Evolutionary conservation across 2,888 invertebrate species (phyloP), one percentile per base, ranked within the genome.

Genomic region (Microchrysa polita): DNA sequence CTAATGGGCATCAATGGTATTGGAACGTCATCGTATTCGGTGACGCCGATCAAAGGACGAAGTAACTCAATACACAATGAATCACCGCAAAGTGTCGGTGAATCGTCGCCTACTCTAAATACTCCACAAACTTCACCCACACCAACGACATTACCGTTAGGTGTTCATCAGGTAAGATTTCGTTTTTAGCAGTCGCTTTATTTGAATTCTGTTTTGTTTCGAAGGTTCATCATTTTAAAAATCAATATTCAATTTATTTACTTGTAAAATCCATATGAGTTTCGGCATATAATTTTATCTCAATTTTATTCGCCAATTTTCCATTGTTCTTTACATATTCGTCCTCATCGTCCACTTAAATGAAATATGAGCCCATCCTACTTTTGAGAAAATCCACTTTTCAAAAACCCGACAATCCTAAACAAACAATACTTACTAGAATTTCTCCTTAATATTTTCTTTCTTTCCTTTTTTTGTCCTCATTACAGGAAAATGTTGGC

Each of bases 401-500:
- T 52, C 1, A 10, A 67, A 22, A 20, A 10, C 16, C 16, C 48
- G 12, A 5, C 12, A n/a, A 48, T 48, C 16, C 16, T n/a, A 48
- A 48, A 48, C 12, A 48, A n/a, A n/a, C 48, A 48, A 48, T 12
- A 12, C 14, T 48, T 48, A 12, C 12, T 12, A n/a, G 12, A 12
- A 48, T n/a, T 48, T 48, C 10, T 48, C 48, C 12, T 48, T 48
- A 12, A 53, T 23, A 22, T 73, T 53, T 75, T 27, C 55, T 72
- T n/a, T n/a, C n/a, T n/a, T n/a, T n/a, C n/a, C n/a, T n/a, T n/a
- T n/a, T n/a, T n/a, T n/a, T n/a, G n/a, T n/a, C n/a, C 42, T 40
- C 55, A 69, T 53, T 18, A 16, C 87, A 95, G 90, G 95, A 95
- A 85, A 95, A 94, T 87, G 94, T 95, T 76, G 96, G 96, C 73